Evolutionary conservation across 2,888 invertebrate species (phyloP), one percentile per base, ranked within the genome.

Genomic region (Lasioglossum vierecki): DNA sequence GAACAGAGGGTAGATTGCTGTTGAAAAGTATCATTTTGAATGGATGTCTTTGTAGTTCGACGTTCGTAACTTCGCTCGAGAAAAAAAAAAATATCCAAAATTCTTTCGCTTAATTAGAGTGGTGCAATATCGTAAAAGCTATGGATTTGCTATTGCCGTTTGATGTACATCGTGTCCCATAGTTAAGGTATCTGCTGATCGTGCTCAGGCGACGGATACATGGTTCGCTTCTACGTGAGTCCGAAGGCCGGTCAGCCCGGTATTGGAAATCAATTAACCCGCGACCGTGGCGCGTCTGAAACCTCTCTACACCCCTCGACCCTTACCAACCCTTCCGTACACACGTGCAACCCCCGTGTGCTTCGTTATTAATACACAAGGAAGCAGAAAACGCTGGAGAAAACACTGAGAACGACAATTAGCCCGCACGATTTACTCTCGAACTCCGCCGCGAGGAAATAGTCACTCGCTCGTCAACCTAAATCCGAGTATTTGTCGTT

Each of bases 201-300:
- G 88, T 87, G 82, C 77, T 84, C 9, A 63, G 80, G 41, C 70
- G 53, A 75, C 41, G 82, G 85, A 85, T 80, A 80, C 85, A 80
- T 73, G 84, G 79, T 84, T 84, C 53, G 75, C 84, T 79, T 86
- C 82, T 89, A 76, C 86, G 85, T 76, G 79, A 79, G 82, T 83
- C 76, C 89, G 90, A 92, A 91, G 90, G 90, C 88, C 89, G 88
- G 85, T 90, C 88, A 84, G 88, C 87, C 35, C 84, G 88, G 90
- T 92, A 93, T 93, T 88, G 92, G 91, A 93, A 93, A 93, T 93
- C 93, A 91, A 93, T 93, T 92, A 92, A 89, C 88, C 85, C 86
- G 71, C 83, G 83, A 86, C 82, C 86, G 86, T 89, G 77, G 60
- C 79, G 68, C 77, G 76, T 82, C 79, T 74, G 71, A 11, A 74